phyloP scores from a whole-genome alignment of 1,140 invertebrate species.

The Metopolophium dirhodum region DNA sequence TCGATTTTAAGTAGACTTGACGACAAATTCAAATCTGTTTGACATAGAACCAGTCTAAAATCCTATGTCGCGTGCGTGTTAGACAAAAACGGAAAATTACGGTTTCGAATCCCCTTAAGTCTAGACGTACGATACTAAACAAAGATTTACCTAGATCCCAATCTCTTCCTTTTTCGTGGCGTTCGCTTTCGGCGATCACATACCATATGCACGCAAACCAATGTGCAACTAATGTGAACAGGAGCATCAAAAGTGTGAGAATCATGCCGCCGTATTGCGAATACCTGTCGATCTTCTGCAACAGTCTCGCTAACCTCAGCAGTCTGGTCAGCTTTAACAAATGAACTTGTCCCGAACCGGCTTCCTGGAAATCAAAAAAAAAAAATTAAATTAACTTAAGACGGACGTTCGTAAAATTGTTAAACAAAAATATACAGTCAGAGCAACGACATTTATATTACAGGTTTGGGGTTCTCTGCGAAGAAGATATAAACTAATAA shows the following conservation, averaged over 20 bases:
- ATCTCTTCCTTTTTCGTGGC: constrained; percentile 71
- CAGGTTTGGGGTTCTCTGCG: background rate
- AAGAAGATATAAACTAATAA: background rate
- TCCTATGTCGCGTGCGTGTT: too few relatives aligned
- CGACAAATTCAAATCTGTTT: too few relatives aligned
- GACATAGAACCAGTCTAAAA: too few relatives aligned
- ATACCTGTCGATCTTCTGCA: constrained; percentile 96
- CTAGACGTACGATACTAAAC: background rate
- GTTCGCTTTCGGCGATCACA: constrained; percentile 92
- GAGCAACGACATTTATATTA: background rate
- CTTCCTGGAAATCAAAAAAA: constrained; percentile 66
- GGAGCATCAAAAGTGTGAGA: constrained; percentile 92
- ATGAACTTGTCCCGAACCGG: constrained; percentile 82
- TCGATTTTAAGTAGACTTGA: too few relatives aligned
- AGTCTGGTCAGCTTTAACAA: constrained; percentile 94
- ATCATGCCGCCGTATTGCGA: constrained; percentile 98
- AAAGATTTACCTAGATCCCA: constrained; percentile 78
- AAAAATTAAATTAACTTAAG: background rate
- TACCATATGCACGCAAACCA: constrained; percentile 99
- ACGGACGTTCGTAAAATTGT: background rate
- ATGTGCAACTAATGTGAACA: constrained; percentile 95
- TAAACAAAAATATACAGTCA: background rate
- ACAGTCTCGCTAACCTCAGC: constrained; percentile 86
- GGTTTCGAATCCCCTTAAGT: background rate
- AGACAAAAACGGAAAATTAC: too few relatives aligned